phyloP scores from a whole-genome alignment of 64 coral and sea anemone genomes.

The Stichodactyla helianthus region DNA sequence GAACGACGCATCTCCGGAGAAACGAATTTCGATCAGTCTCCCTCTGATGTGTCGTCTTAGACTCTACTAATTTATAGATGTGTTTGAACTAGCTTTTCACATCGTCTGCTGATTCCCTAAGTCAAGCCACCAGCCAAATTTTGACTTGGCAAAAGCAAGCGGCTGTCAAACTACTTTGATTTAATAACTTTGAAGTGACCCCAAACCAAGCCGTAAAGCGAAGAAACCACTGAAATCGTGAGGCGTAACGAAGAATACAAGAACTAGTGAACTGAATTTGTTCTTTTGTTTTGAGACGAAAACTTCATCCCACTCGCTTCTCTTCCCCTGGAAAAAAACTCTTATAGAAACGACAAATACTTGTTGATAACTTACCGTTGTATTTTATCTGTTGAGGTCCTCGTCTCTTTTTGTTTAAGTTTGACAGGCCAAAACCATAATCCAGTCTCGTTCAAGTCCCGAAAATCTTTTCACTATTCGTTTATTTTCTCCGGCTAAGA shows the following conservation, averaged over 20 bases:
- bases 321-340: not conserved
- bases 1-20: not conserved
- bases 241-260: not conserved
- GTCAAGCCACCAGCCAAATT: not conserved
- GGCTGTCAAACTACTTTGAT: not conserved
- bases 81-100: not conserved
- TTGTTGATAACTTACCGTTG: not conserved
- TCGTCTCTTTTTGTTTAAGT: not conserved
- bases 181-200: not conserved
- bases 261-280: not conserved
- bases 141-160: not conserved
- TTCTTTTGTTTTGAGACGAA: not conserved
- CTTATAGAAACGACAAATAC: not conserved
- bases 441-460: no score
- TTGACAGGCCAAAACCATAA: not conserved
- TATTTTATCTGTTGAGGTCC: not conserved
- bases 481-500: no score
- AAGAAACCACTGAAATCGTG: not conserved
- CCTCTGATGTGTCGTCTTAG: not conserved
- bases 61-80: not conserved
- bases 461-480: no score
- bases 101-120: not conserved
- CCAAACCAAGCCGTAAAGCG: not conserved
- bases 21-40: not conserved
- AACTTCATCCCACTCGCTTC: not conserved